phyloP scores from a whole-genome alignment of 2,888 invertebrate species.

The Silvanus unidentatus region DNA sequence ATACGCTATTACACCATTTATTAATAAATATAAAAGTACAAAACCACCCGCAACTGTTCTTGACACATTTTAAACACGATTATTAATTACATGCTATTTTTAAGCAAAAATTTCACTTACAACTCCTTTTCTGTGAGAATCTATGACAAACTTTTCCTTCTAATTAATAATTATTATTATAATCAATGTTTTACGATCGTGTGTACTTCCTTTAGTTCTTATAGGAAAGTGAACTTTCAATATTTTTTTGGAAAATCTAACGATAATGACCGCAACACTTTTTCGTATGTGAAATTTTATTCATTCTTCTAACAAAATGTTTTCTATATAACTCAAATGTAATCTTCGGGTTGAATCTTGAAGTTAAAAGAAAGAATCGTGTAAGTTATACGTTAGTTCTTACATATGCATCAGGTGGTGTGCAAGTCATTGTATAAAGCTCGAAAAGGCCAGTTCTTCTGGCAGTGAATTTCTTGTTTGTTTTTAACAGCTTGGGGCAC shows the following conservation, averaged over 20 bases:
- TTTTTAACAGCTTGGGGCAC: conserved; percentile 6
- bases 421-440: conserved; percentile 5
- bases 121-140: neutral
- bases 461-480: conserved; percentile 4
- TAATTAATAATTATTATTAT: neutral
- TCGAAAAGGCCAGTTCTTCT: conserved; percentile 4
- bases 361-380: neutral
- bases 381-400: conserved; percentile 3
- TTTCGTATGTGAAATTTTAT: too few species aligned
- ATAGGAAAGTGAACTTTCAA: too few species aligned
- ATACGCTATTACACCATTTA: conserved; percentile 12
- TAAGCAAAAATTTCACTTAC: neutral
- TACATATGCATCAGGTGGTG: conserved; percentile 3
- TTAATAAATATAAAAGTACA: conserved; percentile 11
- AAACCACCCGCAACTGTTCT: conserved; percentile 14
- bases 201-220: neutral
- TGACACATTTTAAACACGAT: conserved; percentile 6
- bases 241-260: too few species aligned
- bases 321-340: neutral
- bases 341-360: conserved; percentile 3
- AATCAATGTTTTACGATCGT: neutral
- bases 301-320: too few species aligned
- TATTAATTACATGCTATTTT: too few species aligned
- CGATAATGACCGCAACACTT: too few species aligned
- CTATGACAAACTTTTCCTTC: neutral